A percentile compares a stretch with the other conserved stretches of the same genome.
Evolutionary conservation across 2,888 invertebrate species (phyloP).

Genomic region (Gryllus longicercus): DNA sequence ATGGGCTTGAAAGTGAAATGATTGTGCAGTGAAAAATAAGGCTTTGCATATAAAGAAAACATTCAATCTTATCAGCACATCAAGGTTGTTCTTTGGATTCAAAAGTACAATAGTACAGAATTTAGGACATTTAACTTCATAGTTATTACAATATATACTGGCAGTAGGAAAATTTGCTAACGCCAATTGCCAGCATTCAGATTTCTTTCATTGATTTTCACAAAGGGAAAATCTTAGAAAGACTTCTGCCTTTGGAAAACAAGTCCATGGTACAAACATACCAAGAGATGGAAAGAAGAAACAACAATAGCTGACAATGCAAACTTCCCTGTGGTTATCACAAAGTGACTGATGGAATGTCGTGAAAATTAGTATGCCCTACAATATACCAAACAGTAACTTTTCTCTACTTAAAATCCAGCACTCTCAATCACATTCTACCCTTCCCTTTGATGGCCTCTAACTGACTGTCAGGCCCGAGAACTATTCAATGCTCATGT

Average conservation of each 20-base stretch:
- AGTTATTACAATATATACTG: neutral
- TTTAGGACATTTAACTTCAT: neutral
- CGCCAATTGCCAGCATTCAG: neutral
- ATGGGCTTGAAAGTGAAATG: neutral
- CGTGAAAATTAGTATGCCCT: neutral
- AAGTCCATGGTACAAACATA: neutral
- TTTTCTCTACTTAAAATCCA: neutral
- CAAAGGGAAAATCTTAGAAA: neutral
- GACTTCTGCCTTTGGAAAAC: neutral
- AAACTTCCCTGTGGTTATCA: constrained; percentile 17
- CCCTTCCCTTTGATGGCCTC: neutral
- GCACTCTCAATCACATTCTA: neutral
- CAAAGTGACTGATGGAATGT: neutral
- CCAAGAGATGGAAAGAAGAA: neutral
- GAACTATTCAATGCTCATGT: neutral
- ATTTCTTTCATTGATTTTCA: neutral
- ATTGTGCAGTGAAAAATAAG: neutral
- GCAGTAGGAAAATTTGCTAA: too few species aligned
- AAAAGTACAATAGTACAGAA: neutral
- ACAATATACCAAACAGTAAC: neutral
- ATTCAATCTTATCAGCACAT: neutral
- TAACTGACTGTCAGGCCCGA: neutral
- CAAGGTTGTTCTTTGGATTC: neutral
- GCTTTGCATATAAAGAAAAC: neutral
- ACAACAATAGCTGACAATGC: neutral